phyloP scores from a whole-genome alignment of 1,140 invertebrate species.

The Tyrophagus putrescentiae region DNA sequence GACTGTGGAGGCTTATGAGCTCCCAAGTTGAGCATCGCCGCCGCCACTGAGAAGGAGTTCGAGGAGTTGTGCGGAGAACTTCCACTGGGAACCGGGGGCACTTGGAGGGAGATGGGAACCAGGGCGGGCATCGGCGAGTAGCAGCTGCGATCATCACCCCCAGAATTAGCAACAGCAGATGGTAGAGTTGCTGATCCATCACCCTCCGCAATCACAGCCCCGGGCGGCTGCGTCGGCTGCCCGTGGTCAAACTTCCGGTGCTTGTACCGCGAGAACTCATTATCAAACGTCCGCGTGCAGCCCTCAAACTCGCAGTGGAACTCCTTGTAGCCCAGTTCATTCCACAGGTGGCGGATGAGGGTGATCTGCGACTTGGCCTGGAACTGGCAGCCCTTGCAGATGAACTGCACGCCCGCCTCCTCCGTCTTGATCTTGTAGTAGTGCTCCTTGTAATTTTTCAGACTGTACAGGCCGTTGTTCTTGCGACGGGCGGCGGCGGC shows the following conservation, averaged over 20 bases:
- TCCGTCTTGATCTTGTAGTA: background rate
- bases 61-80: no score
- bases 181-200: background rate
- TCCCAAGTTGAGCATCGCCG: background rate
- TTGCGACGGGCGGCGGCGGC: background rate
- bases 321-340: slow-evolving; percentile 3
- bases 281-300: slow-evolving; percentile 12
- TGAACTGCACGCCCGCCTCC: background rate
- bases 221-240: background rate
- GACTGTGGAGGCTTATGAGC: no score
- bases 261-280: slow-evolving; percentile 10
- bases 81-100: background rate
- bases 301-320: slow-evolving; percentile 2
- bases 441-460: slow-evolving; percentile 8
- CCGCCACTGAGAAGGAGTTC: background rate
- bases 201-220: background rate
- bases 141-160: background rate
- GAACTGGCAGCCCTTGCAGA: slow-evolving; percentile 11
- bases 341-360: slow-evolving; percentile 13
- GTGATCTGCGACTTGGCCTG: slow-evolving; percentile 11
- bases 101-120: background rate
- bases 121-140: background rate
- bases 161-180: background rate
- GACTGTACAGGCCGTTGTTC: slow-evolving; percentile 10
- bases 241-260: slow-evolving; percentile 7